Evolutionary conservation across 2,888 invertebrate species (phyloP), one percentile per base, ranked within the genome.

Genomic region (Notocelia uddmanniana): DNA sequence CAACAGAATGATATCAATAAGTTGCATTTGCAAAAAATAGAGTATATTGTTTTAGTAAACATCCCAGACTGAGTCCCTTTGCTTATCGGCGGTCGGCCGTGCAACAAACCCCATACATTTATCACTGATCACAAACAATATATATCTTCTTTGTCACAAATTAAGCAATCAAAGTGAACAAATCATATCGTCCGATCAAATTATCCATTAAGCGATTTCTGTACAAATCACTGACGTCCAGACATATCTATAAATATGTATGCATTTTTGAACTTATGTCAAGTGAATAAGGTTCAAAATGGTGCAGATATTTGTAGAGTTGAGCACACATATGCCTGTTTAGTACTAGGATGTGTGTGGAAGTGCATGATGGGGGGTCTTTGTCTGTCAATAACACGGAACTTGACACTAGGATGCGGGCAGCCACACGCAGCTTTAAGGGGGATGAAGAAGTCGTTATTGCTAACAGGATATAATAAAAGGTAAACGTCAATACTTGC

Each of bases 111-210:
- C 31, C 31, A 31, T 37, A 15, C 15, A 18, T 13, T 21, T 59
- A 41, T 45, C 31, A 69, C 52, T 69, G 69, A 73, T 72, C 73
- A 73, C 74, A n/a, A n/a, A n/a, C n/a, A n/a, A n/a, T n/a, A n/a
- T n/a, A n/a, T n/a, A n/a, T n/a, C n/a, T n/a, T n/a, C n/a, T n/a
- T n/a, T n/a, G n/a, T n/a, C n/a, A n/a, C n/a, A 69, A 73, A 60
- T 60, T 23, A 60, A 26, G 60, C 10, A 60, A 41, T 58, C 21
- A 41, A 59, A 23, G 15, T 59, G 37, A 21, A 59, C 41, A 59
- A 59, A 41, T 59, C 21, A 59, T 41, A 58, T 58, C 58, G 21
- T 41, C 21, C 23, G 9, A 59, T 37, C 58, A 37, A 58, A 18
- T 19, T 13, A 58, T 37, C 15, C 19, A 15, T 13, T 37, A 58